Evolutionary conservation across 2,113 vertebrate species (phyloP), one percentile per base, ranked within the genome.

Genomic region (Corvus cornix): DNA sequence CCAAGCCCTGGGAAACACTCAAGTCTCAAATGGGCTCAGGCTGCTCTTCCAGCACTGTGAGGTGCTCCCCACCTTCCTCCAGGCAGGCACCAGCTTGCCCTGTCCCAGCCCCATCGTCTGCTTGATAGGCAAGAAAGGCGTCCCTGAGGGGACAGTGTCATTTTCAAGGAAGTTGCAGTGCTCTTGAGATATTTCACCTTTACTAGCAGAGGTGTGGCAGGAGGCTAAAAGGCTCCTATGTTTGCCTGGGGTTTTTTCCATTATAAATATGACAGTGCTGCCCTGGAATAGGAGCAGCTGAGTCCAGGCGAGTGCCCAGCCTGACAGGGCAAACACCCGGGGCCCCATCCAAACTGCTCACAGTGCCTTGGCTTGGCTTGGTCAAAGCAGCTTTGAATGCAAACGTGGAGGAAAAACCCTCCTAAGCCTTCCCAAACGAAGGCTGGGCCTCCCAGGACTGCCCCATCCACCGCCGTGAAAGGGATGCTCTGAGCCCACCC

Each of bases 241-340:
- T 52, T 87, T 8, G 16, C 78, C 78, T 73, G 68, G 58, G 28
- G 0, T 77, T 96, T 96, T 94, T 97, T 90, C 87, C 91, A 80
- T 73, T 30, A 30, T n/a, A 46, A 79, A 49, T 43, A 35, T 2
- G 16, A 41, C 35, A 14, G 3, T 60, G 18, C 48, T 82, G 73
- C 33, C 39, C 64, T 52, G 68, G 63, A 31, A 75, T 8, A 87
- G 24, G 39, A 78, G 41, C 46, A 53, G 27, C 19, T 8, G n/a
- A 63, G 64, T 12, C 7, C 0, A 0, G 16, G 26, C 0, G 0
- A 63, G 43, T 11, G 39, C 39, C 56, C 30, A 13, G 64, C 39
- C n/a, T 1, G 0, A 60, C 0, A 0, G 48, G 39, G 43, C 85
- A 73, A 67, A 33, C 43, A 26, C 14, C 12, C 33, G 17, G 37